phyloP scores from a whole-genome alignment of 2,797 vertebrate genomes.

The Morus bassanus region DNA sequence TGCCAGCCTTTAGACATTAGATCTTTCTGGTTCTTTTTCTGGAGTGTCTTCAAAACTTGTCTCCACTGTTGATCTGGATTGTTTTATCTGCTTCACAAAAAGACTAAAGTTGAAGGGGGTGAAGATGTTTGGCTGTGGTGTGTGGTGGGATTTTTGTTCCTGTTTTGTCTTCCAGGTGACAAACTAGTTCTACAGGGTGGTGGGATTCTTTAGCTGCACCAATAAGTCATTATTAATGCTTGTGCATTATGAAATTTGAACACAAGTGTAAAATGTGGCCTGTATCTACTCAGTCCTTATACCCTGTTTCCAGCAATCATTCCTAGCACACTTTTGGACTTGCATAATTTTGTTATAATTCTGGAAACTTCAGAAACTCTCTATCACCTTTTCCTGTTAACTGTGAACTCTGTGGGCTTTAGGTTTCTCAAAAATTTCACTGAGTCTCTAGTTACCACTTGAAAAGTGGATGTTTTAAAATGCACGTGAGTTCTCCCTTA shows the following conservation, averaged over 20 bases:
- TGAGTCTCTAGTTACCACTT: background rate
- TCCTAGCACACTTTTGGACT: background rate
- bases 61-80: background rate
- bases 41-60: background rate
- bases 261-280: background rate
- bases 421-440: background rate
- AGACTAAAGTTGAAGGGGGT: background rate
- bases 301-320: background rate
- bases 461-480: background rate
- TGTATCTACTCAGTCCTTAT: background rate
- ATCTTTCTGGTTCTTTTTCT: background rate
- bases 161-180: background rate
- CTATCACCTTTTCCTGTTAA: background rate
- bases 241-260: background rate
- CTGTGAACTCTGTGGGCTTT: background rate
- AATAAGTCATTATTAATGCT: background rate
- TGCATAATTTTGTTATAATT: background rate
- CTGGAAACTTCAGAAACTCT: background rate
- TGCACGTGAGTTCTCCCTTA: rapidly evolving
- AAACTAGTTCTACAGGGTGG: background rate
- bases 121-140: background rate
- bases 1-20: background rate
- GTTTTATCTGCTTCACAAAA: background rate
- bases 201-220: background rate
- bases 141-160: background rate